Conservation (phyloP, 2,888 invertebrate genomes). For the Plagiodera versicolora region DNA sequence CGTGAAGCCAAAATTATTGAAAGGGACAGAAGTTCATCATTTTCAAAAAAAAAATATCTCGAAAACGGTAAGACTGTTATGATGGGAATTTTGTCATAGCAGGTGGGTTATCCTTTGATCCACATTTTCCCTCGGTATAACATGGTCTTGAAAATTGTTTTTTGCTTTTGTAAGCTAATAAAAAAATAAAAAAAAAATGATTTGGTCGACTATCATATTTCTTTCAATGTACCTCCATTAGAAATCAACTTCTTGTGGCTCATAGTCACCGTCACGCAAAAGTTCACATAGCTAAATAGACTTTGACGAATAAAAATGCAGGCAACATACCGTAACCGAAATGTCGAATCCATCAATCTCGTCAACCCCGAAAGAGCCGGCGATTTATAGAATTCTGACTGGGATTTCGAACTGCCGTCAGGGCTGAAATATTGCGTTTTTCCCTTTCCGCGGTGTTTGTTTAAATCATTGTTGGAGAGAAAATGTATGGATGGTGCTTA, state of each 20-base stretch:
- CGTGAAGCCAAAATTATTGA: no score
- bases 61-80: no score
- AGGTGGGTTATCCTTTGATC: no score
- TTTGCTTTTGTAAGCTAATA: no score
- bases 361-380: constrained; percentile 11
- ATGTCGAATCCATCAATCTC: constrained; percentile 31
- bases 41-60: no score
- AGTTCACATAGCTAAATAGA: constrained; percentile 30
- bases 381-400: constrained; percentile 15
- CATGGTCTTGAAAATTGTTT: no score
- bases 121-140: no score
- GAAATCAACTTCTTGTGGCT: constrained; percentile 11
- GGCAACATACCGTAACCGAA: constrained; percentile 26
- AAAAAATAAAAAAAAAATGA: no score
- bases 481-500: constrained; percentile 16
- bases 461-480: constrained; percentile 15
- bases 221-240: not conserved
- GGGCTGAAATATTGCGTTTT: constrained; percentile 12
- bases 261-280: constrained; percentile 25
- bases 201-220: no score
- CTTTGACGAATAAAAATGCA: constrained; percentile 34
- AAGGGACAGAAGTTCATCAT: no score
- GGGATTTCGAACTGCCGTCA: constrained; percentile 14
- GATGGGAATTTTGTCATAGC: no score
- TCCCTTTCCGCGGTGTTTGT: constrained; percentile 13